A percentile compares a stretch with the other conserved stretches of the same genome.
phyloP scores from a whole-genome alignment of 1,140 invertebrate species.

The Schmidtea mediterranea region DNA sequence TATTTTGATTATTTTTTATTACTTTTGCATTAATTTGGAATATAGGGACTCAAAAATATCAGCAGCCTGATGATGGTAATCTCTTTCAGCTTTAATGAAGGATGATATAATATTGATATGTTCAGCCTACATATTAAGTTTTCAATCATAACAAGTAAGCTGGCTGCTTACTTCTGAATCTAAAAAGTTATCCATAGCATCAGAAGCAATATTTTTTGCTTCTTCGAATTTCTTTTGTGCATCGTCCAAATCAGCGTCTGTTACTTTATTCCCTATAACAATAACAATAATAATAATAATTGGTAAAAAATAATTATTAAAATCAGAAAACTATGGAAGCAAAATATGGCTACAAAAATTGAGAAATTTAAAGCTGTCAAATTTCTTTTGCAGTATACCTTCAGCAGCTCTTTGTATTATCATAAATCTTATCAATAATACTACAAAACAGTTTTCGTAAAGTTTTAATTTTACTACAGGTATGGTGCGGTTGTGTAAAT shows the following conservation, averaged over 20 bases:
- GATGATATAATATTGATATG: constrained; percentile 79
- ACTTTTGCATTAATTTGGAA: constrained; percentile 65
- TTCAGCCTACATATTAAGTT: constrained; percentile 32
- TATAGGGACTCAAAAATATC: constrained; percentile 56
- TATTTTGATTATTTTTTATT: no score
- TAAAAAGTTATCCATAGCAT: constrained; percentile 76
- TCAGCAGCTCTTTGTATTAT: no score
- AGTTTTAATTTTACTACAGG: no score
- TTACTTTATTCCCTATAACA: background rate
- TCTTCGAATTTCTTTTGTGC: constrained; percentile 92
- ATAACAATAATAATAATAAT: no score
- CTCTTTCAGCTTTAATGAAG: constrained; percentile 67
- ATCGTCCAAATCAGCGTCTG: constrained; percentile 67
- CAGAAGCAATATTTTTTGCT: constrained; percentile 67
- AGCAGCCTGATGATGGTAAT: constrained; percentile 79
- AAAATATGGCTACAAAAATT: no score
- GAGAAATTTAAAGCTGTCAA: no score
- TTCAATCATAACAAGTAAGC: background rate
- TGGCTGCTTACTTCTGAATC: constrained; percentile 53
- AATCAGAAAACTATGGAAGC: no score
- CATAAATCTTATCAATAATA: no score
- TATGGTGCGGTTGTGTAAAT: no score
- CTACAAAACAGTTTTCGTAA: no score
- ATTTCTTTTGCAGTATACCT: no score
- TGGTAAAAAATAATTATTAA: no score